Conservation (phyloP, 2,797 vertebrate species). For the Mionectes olivaceus region DNA sequence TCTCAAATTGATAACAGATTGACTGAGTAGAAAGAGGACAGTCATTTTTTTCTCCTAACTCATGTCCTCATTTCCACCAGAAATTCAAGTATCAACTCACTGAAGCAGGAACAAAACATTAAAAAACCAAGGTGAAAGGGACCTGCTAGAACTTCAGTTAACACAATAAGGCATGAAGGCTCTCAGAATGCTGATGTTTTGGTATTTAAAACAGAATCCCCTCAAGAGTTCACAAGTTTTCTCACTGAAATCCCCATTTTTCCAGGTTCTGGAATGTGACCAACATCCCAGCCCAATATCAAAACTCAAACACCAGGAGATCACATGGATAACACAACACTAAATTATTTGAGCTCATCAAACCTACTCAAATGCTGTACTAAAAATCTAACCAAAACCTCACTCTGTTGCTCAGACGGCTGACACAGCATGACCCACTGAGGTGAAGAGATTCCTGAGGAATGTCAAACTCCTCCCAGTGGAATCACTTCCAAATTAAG, state of each 20-base stretch:
- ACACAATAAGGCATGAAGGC: neutral
- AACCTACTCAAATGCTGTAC: neutral
- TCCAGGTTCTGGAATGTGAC: neutral
- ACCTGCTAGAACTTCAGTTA: neutral
- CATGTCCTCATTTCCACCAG: neutral
- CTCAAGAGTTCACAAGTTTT: neutral
- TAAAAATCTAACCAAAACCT: neutral
- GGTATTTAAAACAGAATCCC: neutral
- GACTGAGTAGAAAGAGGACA: neutral
- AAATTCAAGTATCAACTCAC: neutral
- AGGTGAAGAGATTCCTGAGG: neutral
- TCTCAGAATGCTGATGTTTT: neutral
- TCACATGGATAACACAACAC: rapidly evolving
- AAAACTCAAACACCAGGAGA: neutral
- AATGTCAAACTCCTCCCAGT: neutral
- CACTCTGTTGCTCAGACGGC: neutral
- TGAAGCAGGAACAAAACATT: neutral
- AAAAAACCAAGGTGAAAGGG: neutral
- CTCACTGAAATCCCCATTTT: neutral
- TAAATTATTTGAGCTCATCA: neutral
- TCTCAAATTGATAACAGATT: neutral
- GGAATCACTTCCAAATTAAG: neutral
- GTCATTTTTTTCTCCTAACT: neutral
- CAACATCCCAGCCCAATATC: neutral
- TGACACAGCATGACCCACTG: neutral